Base-by-base conservation (phyloP, 2,797 vertebrate species). In the Thaleichthys pacificus region DNA sequence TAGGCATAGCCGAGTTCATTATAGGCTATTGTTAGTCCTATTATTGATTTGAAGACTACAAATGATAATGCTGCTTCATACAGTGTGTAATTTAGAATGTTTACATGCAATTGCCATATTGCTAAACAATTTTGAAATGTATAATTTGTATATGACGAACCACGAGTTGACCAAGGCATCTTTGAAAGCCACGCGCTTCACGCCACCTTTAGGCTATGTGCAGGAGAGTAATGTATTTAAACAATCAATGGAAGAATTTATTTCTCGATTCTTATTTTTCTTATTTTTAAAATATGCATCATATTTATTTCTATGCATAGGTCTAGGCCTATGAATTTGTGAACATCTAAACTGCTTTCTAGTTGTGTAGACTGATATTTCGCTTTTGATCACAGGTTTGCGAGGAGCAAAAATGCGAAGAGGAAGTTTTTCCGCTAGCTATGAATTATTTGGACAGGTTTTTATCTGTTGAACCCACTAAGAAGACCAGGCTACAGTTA, bases 391-490 rank as follows among this genome's bases (percentile, higher is more conserved):
- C 78, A n/a, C 89, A 99, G 97, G 97, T 99, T 79, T 99, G 97
- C 78, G 97, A 99, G 90, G 97, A 99, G 87, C 96, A 99, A 92
- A 98, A 97, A 90, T 98, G 97, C 78, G 97, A 99, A 91, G 97
- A 98, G 90, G 97, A 99, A 87, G 97, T 99, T 85, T 99, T 99
- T 78, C 97, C 97, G 73, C 89, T 99, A 93, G 96, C 97, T 87
- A 97, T 99, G 96, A 99, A 98, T 95, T 99, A 98, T 92, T 94
- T 99, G 93, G 97, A 99, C 94, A 93, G 97, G 90, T 99, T 96
- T 92, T 92, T 99, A 89, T 95, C 97, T 49, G 93, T 98, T 82
- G 95, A 96, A 82, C 95, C 95, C 74, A 94, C 96, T 88, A 96
- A 95, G 89, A 98, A 98, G 89, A 95, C 94, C 89, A 93, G 95